These are phyloP conservation scores for Patella ulyssiponensis DNA, from an alignment of 2,888 invertebrate species.

Conservation along the genomic window DNA sequence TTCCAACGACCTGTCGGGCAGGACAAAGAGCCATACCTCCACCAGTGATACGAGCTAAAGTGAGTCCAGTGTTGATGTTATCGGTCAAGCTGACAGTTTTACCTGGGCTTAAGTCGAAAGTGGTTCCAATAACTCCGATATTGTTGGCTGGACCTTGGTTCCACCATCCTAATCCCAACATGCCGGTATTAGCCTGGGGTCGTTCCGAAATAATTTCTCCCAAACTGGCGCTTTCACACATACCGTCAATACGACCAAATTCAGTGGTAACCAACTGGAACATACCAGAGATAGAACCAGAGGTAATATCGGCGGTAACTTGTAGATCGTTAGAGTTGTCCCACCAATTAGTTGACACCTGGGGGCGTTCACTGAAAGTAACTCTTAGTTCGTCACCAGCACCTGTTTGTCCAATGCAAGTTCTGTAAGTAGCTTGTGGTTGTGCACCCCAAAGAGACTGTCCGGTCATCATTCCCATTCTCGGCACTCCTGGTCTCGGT, in stretches of 20 bases:
- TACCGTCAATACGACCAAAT: conserved; percentile 5
- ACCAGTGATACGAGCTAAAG: neutral
- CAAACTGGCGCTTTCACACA: conserved; percentile 5
- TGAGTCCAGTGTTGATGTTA: neutral
- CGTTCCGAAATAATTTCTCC: neutral
- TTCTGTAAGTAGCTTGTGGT: neutral
- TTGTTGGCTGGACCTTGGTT: conserved; percentile 1
- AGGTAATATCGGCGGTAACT: neutral
- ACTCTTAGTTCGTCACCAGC: conserved; percentile 6
- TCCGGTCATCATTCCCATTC: neutral
- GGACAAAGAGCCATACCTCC: conserved; percentile 1
- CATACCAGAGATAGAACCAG: neutral
- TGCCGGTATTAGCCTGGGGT: neutral
- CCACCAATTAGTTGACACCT: neutral
- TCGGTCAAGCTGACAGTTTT: neutral
- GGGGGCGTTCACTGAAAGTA: neutral
- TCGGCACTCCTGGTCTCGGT: no score
- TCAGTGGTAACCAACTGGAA: neutral
- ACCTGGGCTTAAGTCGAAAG: neutral
- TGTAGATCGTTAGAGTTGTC: neutral
- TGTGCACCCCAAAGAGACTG: neutral
- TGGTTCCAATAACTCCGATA: neutral
- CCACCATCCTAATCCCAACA: neutral
- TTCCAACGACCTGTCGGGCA: neutral
- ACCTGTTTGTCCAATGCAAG: neutral